Base-by-base conservation (phyloP, 1,140 invertebrate genomes). In the Solen grandis region DNA sequence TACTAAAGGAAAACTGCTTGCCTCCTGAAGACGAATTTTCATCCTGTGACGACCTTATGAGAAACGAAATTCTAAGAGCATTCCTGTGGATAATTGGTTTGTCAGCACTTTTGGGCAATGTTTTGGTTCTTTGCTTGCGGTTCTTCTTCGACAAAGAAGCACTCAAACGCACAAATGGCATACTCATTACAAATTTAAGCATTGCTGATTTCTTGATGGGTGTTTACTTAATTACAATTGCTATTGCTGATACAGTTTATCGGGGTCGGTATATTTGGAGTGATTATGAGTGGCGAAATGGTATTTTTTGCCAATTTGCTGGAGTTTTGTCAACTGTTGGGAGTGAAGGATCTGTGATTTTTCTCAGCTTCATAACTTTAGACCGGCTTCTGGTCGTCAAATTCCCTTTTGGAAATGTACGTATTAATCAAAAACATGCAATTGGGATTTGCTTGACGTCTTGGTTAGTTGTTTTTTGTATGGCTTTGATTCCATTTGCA, bases 121-220 rank as follows among this genome's bases (percentile, higher is more conserved):
- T 82, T 14, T 36, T 69, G 10, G 79, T 84, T 5, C 52, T 89
- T 1, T 14, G 79, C 1, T 86, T 75, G 33, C 57, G 85, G 38
- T 2, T 83, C 1, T 8, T 75, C 19, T 54, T 59, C 27, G 73
- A 84, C 55, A 66, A 77, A 22, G 29, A 70, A 8, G 69, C 60
- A 25, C 38, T 83, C 0, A 75, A 73, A 19, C 79, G 76, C 46
- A 79, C 84, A n/a, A 81, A 85, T 79, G 83, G 81, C 19, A 73
- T 86, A 22, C 85, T 90, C 63, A 83, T 90, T 13, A 74, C 81
- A n/a, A 90, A 88, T 80, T 69, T 91, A 14, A 83, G 78, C 16
- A 14, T 87, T 1, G 84, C 89, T 8, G 90, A 91, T 54, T 81
- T 90, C 36, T 65, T 90, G 2, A 91, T 91, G 90, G 90, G 90